Evolutionary conservation across 2,888 invertebrate genomes (phyloP).

Genomic region (Ennomos erosarius): DNA sequence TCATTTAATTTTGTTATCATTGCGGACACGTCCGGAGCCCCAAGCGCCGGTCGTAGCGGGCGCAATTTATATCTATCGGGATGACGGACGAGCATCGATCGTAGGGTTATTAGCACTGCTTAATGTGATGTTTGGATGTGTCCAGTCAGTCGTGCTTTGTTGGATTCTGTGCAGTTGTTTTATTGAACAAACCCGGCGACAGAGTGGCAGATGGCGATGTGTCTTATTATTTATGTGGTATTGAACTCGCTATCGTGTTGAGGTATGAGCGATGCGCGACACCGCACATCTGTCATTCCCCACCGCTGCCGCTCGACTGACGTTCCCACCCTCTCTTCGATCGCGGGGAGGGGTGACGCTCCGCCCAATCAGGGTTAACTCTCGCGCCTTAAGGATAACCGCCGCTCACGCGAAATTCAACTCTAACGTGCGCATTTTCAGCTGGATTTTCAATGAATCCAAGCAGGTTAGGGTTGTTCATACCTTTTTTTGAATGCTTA

Average conservation of each 20-base stretch:
- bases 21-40: conserved; percentile 26
- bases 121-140: conserved; percentile 55
- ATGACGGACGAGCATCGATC: conserved; percentile 45
- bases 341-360: conserved; percentile 50
- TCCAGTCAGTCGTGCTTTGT: conserved; percentile 47
- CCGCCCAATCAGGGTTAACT: conserved; percentile 55
- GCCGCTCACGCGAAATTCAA: conserved; percentile 40
- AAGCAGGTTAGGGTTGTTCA: conserved; percentile 61
- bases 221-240: conserved; percentile 55
- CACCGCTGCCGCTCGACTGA: conserved; percentile 69
- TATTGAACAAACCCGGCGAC: conserved; percentile 48
- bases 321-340: conserved; percentile 61
- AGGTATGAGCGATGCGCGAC: conserved; percentile 70
- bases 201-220: conserved; percentile 26
- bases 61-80: conserved; percentile 43
- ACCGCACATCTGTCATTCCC: conserved; percentile 79
- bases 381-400: conserved; percentile 30
- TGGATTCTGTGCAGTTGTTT: conserved; percentile 23
- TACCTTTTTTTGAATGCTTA: conserved; percentile 62
- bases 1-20: conserved; percentile 31
- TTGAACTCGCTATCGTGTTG: conserved; percentile 77
- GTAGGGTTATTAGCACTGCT: conserved; percentile 47
- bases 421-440: conserved; percentile 36
- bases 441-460: neutral
- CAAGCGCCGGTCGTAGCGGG: conserved; percentile 37